Evolutionary conservation across 2,888 invertebrate genomes (phyloP).

Genomic region (Acanthopleura granulata): DNA sequence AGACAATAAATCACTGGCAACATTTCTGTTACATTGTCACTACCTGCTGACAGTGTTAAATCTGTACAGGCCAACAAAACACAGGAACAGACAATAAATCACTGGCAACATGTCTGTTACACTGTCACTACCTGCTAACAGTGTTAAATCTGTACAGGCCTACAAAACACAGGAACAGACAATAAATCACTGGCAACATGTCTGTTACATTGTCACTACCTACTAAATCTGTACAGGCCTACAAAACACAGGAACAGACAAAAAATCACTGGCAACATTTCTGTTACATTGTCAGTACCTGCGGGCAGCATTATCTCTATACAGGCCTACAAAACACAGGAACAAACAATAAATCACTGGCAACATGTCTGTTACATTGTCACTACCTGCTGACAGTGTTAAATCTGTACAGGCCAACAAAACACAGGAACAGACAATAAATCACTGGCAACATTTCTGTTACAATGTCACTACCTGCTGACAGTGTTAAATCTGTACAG

Average conservation of each 20-base stretch:
- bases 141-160: no score
- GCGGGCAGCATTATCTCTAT: conserved; percentile 59
- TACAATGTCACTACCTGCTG: no score
- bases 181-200: no score
- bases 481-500: no score
- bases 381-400: conserved; percentile 54
- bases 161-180: no score
- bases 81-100: conserved; percentile 15
- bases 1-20: conserved; percentile 49
- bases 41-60: conserved; percentile 56
- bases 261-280: conserved; percentile 62
- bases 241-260: no score
- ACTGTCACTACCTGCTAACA: no score
- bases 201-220: no score
- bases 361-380: conserved; percentile 66
- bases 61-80: conserved; percentile 65
- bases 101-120: no score
- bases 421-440: conserved; percentile 15
- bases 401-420: conserved; percentile 66
- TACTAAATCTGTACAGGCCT: no score
- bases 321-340: conserved; percentile 54
- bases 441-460: no score
- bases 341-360: conserved; percentile 37
- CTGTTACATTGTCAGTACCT: conserved; percentile 60
- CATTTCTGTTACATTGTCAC: conserved; percentile 63